phyloP scores from a whole-genome alignment of 2,888 invertebrate genomes.

The Rhagium mordax region DNA sequence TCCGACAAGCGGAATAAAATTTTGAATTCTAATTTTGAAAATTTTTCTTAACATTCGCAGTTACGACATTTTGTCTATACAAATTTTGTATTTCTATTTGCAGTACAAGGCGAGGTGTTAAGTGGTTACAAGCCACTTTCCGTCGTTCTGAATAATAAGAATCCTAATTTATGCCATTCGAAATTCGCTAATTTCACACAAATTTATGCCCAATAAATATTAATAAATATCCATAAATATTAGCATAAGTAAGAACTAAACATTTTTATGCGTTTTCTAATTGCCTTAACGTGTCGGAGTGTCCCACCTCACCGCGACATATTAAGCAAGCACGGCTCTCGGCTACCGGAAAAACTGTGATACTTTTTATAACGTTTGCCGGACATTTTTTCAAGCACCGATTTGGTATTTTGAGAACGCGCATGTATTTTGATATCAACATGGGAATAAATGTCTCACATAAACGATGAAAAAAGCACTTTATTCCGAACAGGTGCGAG shows the following conservation, averaged over 20 bases:
- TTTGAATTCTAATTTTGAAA: too few relatives aligned
- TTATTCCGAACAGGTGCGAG: conserved; percentile 16
- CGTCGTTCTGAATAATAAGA: neutral
- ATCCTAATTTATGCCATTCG: neutral
- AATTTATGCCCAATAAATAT: conserved; percentile 10
- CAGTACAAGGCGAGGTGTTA: neutral
- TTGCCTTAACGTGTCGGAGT: conserved; percentile 6
- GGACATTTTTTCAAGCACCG: neutral
- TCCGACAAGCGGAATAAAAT: too few relatives aligned
- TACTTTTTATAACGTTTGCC: neutral
- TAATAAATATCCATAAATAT: conserved; percentile 9
- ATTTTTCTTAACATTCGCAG: neutral
- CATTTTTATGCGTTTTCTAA: neutral
- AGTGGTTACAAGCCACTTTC: neutral
- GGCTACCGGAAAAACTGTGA: conserved; percentile 9
- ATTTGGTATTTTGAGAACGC: neutral
- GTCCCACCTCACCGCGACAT: neutral
- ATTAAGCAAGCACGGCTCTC: neutral
- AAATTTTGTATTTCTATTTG: neutral
- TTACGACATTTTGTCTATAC: neutral
- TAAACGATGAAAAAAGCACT: neutral
- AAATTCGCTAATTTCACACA: conserved; percentile 6
- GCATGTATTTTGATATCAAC: conserved; percentile 6
- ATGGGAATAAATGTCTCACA: conserved; percentile 4
- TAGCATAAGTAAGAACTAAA: neutral